Conservation (phyloP, 2,113 vertebrate species). For the Onychostoma macrolepis region DNA sequence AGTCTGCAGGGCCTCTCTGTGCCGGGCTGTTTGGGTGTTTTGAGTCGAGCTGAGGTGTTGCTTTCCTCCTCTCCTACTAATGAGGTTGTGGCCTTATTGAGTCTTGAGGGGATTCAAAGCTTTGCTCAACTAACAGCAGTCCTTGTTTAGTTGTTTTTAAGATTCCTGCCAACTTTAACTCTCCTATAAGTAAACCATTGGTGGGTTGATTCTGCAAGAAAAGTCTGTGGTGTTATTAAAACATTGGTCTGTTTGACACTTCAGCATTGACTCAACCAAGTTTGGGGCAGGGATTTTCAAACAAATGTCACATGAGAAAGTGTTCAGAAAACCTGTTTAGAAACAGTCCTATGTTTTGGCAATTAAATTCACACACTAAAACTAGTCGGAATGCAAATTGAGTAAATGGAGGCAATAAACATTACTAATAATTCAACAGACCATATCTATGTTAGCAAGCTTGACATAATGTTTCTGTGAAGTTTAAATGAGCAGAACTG, state of each 20-base stretch:
- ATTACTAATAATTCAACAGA: neutral
- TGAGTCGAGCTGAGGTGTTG: neutral
- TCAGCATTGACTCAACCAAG: neutral
- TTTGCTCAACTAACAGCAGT: conserved; percentile 9
- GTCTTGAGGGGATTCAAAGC: conserved; percentile 26
- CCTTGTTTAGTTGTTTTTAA: conserved; percentile 27
- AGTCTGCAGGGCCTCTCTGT: conserved; percentile 45
- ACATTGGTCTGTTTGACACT: neutral
- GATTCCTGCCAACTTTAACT: neutral
- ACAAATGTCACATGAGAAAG: neutral
- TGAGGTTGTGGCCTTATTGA: conserved; percentile 38
- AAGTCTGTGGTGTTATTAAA: neutral
- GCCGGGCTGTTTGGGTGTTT: conserved; percentile 15
- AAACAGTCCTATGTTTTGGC: neutral
- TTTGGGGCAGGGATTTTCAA: neutral
- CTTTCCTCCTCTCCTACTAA: conserved; percentile 54
- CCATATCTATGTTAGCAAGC: neutral
- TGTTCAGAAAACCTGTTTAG: neutral
- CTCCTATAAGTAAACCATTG: neutral
- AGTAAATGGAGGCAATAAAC: neutral
- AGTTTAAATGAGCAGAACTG: neutral
- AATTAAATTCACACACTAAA: neutral
- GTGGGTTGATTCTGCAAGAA: neutral
- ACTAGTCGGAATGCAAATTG: neutral
- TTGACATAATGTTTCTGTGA: neutral